Percentiles rank a stretch among this genome's conserved stretches.
phyloP scores from a whole-genome alignment of 2,113 vertebrate species.

The Prionailurus viverrinus region DNA sequence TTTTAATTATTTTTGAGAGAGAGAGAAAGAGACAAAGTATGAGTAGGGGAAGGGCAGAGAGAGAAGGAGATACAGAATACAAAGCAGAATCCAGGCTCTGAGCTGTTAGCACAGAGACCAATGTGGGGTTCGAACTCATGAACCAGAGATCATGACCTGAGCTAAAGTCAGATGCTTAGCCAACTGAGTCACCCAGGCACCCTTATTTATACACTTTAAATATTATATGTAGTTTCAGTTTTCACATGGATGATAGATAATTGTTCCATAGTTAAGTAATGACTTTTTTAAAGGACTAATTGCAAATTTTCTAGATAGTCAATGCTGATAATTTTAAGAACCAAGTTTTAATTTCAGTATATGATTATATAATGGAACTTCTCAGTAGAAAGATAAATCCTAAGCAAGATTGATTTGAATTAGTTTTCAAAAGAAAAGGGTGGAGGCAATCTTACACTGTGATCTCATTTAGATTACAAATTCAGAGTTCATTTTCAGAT shows the following conservation, averaged over 20 bases:
- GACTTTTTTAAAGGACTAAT: conserved; percentile 37
- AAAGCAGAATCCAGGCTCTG: too few species aligned
- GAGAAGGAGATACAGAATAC: too few species aligned
- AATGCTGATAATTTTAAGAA: conserved; percentile 25
- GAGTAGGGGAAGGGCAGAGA: too few species aligned
- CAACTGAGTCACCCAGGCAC: too few species aligned
- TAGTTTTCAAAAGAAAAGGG: conserved; percentile 39
- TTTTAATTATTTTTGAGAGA: too few species aligned
- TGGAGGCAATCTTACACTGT: background rate
- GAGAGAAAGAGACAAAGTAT: too few species aligned
- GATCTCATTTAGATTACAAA: conserved; percentile 64
- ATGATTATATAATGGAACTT: conserved; percentile 59
- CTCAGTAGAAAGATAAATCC: background rate
- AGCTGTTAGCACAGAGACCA: too few species aligned
- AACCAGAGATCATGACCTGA: too few species aligned
- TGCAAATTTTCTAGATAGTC: conserved; percentile 11
- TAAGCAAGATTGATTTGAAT: conserved; percentile 32
- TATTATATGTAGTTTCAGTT: background rate
- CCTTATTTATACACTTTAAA: background rate
- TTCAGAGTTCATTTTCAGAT: conserved; percentile 53
- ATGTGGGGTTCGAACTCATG: too few species aligned
- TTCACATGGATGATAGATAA: background rate
- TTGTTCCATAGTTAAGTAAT: background rate
- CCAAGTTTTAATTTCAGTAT: conserved; percentile 70
- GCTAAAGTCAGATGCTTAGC: too few species aligned